Percentiles rank a stretch among this genome's conserved stretches.
phyloP scores from a whole-genome alignment of 2,888 invertebrate genomes.

The Epinotia brunnichana region DNA sequence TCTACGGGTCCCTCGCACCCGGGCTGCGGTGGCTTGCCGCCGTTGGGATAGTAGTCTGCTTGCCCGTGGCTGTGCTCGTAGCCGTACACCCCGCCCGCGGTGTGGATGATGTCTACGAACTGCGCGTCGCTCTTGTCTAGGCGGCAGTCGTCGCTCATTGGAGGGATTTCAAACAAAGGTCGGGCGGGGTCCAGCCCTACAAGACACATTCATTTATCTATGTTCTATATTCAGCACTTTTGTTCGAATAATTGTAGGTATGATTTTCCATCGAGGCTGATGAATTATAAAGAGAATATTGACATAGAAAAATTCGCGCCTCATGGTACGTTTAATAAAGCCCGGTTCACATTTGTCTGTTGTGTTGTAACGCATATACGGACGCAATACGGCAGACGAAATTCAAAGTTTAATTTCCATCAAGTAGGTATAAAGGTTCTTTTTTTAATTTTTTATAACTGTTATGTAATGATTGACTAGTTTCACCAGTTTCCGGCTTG shows the following conservation, averaged over 20 bases:
- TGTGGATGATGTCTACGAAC: constrained; percentile 90
- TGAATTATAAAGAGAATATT: not conserved
- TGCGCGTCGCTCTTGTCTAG: constrained; percentile 86
- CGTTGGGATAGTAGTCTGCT: constrained; percentile 90
- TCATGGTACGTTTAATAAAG: no score
- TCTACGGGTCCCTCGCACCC: constrained; percentile 84
- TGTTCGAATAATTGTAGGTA: no score
- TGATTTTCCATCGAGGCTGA: no score
- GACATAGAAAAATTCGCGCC: not conserved
- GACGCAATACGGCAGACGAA: no score
- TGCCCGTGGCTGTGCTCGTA: constrained; percentile 86
- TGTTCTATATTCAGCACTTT: not conserved
- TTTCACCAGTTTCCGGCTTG: no score
- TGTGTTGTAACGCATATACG: no score
- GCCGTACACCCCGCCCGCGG: constrained; percentile 87
- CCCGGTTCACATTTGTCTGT: no score
- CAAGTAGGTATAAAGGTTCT: no score
- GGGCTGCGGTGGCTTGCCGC: constrained; percentile 86
- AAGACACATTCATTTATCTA: constrained; percentile 31
- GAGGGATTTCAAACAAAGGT: constrained; percentile 84
- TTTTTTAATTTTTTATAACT: no score
- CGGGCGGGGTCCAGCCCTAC: constrained; percentile 87
- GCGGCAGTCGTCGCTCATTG: constrained; percentile 63
- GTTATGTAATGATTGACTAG: no score
- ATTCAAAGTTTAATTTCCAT: no score